Percentiles rank a stretch among this genome's conserved stretches.
Evolutionary conservation across 2,797 vertebrate species (phyloP).

Genomic region (Pseudomugil tenellus): DNA sequence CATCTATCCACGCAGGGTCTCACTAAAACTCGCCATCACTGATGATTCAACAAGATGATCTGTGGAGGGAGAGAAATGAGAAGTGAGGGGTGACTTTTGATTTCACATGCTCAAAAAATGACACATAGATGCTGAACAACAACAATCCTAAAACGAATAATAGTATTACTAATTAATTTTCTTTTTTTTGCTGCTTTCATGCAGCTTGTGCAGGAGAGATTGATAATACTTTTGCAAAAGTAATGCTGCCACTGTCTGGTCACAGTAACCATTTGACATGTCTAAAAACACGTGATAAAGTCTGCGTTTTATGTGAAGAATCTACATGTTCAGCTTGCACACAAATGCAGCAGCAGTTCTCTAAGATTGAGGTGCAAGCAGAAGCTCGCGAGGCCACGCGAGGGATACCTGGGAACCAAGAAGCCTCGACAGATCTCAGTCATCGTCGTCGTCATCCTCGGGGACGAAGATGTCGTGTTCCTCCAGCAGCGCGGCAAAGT

Average conservation of each 20-base stretch:
- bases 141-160: too few species aligned
- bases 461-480: slow-evolving; percentile 97
- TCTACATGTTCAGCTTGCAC: neutral
- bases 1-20: slow-evolving; percentile 18
- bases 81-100: neutral
- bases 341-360: neutral
- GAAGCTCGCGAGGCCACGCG: neutral
- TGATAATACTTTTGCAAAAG: too few species aligned
- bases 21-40: neutral
- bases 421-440: slow-evolving; percentile 72
- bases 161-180: neutral
- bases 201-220: neutral
- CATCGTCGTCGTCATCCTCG: slow-evolving; percentile 91
- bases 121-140: neutral
- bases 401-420: slow-evolving; percentile 47
- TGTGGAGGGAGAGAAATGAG: slow-evolving; percentile 21
- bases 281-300: neutral
- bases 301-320: neutral
- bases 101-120: neutral
- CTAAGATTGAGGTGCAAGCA: neutral
- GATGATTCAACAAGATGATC: slow-evolving; percentile 15
- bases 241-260: neutral
- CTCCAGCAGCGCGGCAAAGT: slow-evolving; percentile 91
- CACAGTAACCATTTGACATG: neutral
- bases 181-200: neutral